phyloP scores from a whole-genome alignment of 2,113 vertebrate genomes.

The Recurvirostra avosetta region DNA sequence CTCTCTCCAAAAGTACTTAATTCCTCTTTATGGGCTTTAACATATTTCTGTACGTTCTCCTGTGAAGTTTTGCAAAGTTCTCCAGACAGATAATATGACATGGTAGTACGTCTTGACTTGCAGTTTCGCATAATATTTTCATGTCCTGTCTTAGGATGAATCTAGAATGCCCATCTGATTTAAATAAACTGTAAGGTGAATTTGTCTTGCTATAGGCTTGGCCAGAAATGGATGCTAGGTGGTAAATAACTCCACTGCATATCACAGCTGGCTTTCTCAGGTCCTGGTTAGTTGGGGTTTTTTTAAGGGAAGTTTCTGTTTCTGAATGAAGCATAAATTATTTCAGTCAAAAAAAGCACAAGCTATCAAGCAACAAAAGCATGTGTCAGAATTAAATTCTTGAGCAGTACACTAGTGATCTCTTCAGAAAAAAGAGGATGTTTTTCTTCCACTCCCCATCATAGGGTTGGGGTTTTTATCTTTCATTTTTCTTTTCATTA shows the following conservation, averaged over 20 bases:
- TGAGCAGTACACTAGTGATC: neutral
- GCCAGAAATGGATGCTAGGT: neutral
- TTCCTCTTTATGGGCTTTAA: neutral
- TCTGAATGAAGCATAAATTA: neutral
- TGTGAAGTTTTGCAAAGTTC: neutral
- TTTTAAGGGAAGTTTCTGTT: neutral
- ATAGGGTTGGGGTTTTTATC: neutral
- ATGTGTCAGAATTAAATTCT: neutral
- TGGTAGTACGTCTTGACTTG: neutral
- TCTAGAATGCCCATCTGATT: neutral
- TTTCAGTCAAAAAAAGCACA: neutral
- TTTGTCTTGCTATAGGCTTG: neutral
- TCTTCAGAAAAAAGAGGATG: neutral
- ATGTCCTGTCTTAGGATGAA: neutral
- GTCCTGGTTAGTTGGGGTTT: neutral
- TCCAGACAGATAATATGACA: neutral
- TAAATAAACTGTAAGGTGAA: neutral
- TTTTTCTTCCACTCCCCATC: neutral
- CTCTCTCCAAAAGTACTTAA: neutral
- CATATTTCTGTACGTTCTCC: neutral
- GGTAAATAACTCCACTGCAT: neutral
- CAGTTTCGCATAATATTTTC: neutral
- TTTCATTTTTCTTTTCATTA: slow-evolving; percentile 1
- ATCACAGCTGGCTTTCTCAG: neutral
- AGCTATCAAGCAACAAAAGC: neutral